A percentile compares a stretch with the other conserved stretches of the same genome.
phyloP scores from a whole-genome alignment of 2,888 invertebrate species.

The Slavum lentiscoides region DNA sequence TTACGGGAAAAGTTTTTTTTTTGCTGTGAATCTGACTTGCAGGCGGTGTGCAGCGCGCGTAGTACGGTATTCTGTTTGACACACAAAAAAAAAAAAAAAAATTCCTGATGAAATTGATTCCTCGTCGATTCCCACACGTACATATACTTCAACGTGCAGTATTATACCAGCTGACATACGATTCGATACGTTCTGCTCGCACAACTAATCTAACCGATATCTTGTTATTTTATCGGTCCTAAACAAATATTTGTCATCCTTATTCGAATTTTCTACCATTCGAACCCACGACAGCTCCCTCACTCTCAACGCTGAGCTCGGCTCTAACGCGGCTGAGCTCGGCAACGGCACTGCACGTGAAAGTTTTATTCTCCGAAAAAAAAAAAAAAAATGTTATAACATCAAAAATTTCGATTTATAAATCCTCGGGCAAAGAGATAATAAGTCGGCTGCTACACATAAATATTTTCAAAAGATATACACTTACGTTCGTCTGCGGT shows the following conservation, averaged over 20 bases:
- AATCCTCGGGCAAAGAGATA: background rate
- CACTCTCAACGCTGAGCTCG: background rate
- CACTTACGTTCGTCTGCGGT: no score
- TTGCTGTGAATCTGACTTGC: no score
- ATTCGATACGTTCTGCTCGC: background rate
- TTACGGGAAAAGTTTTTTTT: no score
- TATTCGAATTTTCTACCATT: background rate
- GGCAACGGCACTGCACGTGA: background rate
- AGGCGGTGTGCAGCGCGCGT: no score
- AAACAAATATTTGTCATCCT: constrained; percentile 31
- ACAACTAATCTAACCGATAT: background rate
- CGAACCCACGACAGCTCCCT: no score
- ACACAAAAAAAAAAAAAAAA: no score
- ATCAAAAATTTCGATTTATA: constrained; percentile 1
- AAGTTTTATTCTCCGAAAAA: background rate
- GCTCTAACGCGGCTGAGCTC: background rate
- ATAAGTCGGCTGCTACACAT: no score
- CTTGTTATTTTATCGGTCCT: constrained; percentile 19
- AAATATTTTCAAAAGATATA: no score
- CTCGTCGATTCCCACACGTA: background rate
- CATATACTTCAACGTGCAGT: background rate
- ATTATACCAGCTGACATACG: background rate
- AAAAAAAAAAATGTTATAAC: background rate
- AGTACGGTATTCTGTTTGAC: background rate
- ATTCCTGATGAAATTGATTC: constrained; percentile 5